Base-by-base conservation (phyloP, 2,113 vertebrate species). In the Bufo gargarizans region DNA sequence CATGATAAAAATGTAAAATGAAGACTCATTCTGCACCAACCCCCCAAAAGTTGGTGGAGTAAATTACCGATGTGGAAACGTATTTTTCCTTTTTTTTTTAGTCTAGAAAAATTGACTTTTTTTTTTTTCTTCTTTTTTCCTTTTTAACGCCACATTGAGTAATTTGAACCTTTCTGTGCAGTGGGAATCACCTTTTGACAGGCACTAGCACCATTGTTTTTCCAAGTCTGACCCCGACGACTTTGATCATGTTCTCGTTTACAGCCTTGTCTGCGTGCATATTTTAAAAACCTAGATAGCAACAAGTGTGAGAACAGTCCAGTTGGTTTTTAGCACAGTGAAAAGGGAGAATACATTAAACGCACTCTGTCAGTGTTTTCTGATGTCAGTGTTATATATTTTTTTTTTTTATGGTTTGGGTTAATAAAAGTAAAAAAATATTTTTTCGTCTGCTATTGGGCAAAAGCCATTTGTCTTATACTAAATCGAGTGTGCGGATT, bases 191-290 rank as follows among this genome's bases (percentile, higher is more conserved):
- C 96, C 96, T 96, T 96, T 95, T 96, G 96, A 96, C 96, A 97
- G 96, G 96, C 96, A 96, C 97, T 95, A 93, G 96, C 96, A 95
- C 94, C 96, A 96, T 96, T 97, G 96, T 98, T 98, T 98, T 98
- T 96, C 95, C 96, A 97, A 96, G 96, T 95, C 96, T 96, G 94
- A 95, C 93, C 92, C 87, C 93, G 92, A 89, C 89, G 94, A 92
- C 96, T 98, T 97, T 99, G 97, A 98, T 98, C 96, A 81, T 91
- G 91, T 92, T 89, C 87, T 89, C 82, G 65, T 89, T 89, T 89
- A 77, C 81, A 89, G 87, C 49, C 87, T 84, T 84, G 87, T 89
- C 87, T 84, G 80, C 58, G 59, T 53, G 72, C 59, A 55, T 94
- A 94, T 94, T 92, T 77, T 95, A 93, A 92, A 58, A 94, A 92